A percentile compares a stretch with the other conserved stretches of the same genome.
Conservation (phyloP, 2,888 invertebrate genomes). For the Seladonia tumulorum region DNA sequence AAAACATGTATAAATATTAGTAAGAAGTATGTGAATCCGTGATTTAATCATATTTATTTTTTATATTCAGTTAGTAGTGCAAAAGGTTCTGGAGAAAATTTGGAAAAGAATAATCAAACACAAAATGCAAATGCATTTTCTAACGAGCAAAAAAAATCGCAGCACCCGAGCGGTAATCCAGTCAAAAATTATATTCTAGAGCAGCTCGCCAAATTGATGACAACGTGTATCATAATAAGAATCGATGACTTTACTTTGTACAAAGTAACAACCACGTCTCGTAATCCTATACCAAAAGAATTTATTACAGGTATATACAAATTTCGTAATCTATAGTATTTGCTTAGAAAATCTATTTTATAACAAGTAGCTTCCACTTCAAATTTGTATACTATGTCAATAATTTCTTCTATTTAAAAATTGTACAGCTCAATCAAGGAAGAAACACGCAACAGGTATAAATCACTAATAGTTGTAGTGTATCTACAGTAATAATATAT, state of each 20-base stretch:
- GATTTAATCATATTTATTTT: conserved; percentile 31
- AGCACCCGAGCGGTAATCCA: conserved; percentile 84
- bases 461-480: conserved; percentile 73
- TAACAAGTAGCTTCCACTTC: conserved; percentile 31
- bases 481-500: conserved; percentile 68
- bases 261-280: conserved; percentile 91
- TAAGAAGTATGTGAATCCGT: neutral
- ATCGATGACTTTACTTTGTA: conserved; percentile 96
- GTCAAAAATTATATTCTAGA: conserved; percentile 89
- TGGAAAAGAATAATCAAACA: conserved; percentile 73
- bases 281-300: conserved; percentile 91
- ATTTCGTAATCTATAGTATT: conserved; percentile 22
- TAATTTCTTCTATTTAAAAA: conserved; percentile 74
- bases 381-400: conserved; percentile 40
- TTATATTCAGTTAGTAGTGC: conserved; percentile 60
- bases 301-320: conserved; percentile 88
- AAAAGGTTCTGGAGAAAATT: conserved; percentile 74
- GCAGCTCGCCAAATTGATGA: conserved; percentile 95
- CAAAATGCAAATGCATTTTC: conserved; percentile 71
- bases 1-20: neutral
- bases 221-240: conserved; percentile 94
- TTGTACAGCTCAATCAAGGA: conserved; percentile 83
- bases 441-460: conserved; percentile 83
- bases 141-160: conserved; percentile 78
- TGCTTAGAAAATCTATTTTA: conserved; percentile 37